These are phyloP conservation scores for Oryzias javanicus DNA, from an alignment of 2,113 vertebrate species.

Conservation along the genomic window DNA sequence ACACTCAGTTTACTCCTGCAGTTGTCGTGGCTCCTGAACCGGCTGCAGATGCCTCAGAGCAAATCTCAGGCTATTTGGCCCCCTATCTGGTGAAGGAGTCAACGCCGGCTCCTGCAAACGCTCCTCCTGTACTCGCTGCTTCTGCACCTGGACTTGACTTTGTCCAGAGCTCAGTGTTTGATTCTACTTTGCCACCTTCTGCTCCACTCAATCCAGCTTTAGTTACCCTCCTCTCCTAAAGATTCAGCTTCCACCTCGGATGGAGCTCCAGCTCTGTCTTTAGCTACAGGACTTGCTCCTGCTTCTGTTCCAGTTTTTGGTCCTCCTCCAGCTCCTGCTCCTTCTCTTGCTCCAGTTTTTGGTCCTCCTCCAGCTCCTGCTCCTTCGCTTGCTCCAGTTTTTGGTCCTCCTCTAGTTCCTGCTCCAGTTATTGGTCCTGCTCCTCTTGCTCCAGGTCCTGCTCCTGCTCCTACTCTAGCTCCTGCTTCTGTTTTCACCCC, in stretches of 20 bases:
- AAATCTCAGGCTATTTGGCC: constrained; percentile 7
- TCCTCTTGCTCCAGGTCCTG: constrained; percentile 4
- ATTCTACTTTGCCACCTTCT: constrained; percentile 6
- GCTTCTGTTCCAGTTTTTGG: not conserved
- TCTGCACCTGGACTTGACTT: constrained; percentile 13
- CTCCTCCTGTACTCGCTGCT: not conserved
- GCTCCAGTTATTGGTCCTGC: not conserved
- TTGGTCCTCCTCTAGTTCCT: not conserved
- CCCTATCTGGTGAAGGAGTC: constrained; percentile 6
- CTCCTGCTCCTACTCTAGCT: constrained; percentile 9
- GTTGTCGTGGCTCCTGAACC: constrained; percentile 35
- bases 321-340: not conserved
- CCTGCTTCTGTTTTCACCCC: constrained; percentile 6
- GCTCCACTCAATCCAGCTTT: not conserved
- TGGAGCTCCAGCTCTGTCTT: constrained; percentile 2
- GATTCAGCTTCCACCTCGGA: constrained; percentile 9
- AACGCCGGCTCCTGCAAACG: constrained; percentile 17
- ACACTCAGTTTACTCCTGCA: constrained; percentile 25
- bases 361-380: not conserved
- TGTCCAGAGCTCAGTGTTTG: constrained; percentile 13
- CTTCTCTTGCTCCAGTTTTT: not conserved
- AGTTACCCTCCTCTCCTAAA: constrained; percentile 8
- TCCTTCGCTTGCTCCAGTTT: not conserved
- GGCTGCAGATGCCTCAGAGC: constrained; percentile 18
- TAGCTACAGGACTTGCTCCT: constrained; percentile 2